phyloP scores from a whole-genome alignment of 2,888 invertebrate species.

The Anticlea derivata region DNA sequence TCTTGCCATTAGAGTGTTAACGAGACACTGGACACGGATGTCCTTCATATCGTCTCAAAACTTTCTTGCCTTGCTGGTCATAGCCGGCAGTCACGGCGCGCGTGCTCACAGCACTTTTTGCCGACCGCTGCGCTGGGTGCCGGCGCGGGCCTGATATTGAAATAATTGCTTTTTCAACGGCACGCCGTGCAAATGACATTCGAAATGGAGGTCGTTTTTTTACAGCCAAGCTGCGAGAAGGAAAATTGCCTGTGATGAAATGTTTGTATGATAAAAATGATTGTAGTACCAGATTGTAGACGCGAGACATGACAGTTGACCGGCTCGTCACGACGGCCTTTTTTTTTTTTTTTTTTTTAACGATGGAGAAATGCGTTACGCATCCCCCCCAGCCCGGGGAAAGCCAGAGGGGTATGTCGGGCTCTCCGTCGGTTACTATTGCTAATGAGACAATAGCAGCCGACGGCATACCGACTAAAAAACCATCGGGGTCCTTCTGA shows the following conservation, averaged over 20 bases:
- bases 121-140: conserved; percentile 61
- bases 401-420: too few relatives aligned
- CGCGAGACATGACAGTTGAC: conserved; percentile 25
- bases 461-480: too few relatives aligned
- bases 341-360: too few relatives aligned
- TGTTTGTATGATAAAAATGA: conserved; percentile 60
- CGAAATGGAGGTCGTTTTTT: conserved; percentile 83
- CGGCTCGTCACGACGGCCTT: conserved; percentile 14
- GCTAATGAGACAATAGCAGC: too few relatives aligned
- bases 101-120: conserved; percentile 76
- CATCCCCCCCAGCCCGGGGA: too few relatives aligned
- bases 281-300: conserved; percentile 25
- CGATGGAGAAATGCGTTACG: too few relatives aligned
- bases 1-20: not conserved
- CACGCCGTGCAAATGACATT: conserved; percentile 83
- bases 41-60: conserved; percentile 68
- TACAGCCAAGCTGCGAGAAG: conserved; percentile 61
- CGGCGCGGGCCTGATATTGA: conserved; percentile 77
- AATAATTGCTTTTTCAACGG: conserved; percentile 83
- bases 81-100: conserved; percentile 64
- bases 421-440: too few relatives aligned
- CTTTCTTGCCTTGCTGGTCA: conserved; percentile 61
- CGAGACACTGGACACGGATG: conserved; percentile 31
- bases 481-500: too few relatives aligned
- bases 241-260: conserved; percentile 77